phyloP scores from a whole-genome alignment of 2,113 vertebrate species.

The Phylloscopus whistleri region DNA sequence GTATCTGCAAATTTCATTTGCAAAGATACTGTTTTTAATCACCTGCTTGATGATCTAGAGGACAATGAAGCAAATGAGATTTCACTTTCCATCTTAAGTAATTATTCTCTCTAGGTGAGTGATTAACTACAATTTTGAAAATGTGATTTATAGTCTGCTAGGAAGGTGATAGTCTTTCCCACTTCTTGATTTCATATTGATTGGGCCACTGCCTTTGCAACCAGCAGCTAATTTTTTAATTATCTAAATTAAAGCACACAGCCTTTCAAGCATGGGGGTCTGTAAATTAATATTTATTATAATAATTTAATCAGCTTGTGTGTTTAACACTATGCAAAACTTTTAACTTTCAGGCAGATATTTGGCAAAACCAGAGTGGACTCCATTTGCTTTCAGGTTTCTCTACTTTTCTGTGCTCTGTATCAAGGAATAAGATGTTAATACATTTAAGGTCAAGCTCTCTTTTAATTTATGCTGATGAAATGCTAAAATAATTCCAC shows the following conservation, averaged over 20 bases:
- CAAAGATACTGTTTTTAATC: neutral
- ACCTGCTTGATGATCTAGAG: neutral
- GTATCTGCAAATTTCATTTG: neutral
- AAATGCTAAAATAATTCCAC: neutral
- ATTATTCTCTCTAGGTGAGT: slow-evolving; percentile 45
- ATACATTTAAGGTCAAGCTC: neutral
- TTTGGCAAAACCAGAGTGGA: neutral
- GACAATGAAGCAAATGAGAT: slow-evolving; percentile 18
- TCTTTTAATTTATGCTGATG: slow-evolving; percentile 23
- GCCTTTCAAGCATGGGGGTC: neutral
- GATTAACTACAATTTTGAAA: slow-evolving; percentile 40
- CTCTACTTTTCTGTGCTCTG: neutral
- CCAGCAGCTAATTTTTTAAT: slow-evolving; percentile 41
- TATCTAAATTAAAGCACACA: slow-evolving; percentile 6
- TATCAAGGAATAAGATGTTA: neutral
- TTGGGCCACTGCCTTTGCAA: slow-evolving; percentile 32
- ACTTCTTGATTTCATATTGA: slow-evolving; percentile 53
- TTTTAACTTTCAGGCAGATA: neutral
- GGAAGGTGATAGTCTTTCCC: slow-evolving; percentile 30
- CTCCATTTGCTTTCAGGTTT: neutral
- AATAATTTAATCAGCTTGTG: neutral
- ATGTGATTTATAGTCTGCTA: slow-evolving; percentile 28
- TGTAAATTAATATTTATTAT: slow-evolving; percentile 46
- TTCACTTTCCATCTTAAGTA: slow-evolving; percentile 19
- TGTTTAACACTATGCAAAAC: neutral